Base-by-base conservation (phyloP, 2,888 invertebrate genomes). In the Tachina fera region DNA sequence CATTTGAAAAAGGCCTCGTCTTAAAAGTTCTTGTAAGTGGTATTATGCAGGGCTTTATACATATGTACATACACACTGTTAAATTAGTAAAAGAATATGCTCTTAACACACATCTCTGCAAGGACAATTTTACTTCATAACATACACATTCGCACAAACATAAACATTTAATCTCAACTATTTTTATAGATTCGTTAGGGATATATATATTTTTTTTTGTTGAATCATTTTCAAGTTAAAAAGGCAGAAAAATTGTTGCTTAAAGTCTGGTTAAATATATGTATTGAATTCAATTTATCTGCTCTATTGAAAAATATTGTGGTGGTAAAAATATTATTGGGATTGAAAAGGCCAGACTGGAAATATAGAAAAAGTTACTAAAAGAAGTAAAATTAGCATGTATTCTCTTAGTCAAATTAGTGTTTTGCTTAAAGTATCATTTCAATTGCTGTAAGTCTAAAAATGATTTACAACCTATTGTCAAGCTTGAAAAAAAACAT, bases 401-500 rank as follows among this genome's bases (percentile, higher is more conserved):
- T 4, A 31, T 31, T 31, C 5, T 22, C 19, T 22, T 19, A 45
- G 14, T 22, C 11, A 51, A 68, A 51, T 68, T 51, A 68, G 10
- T 67, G 14, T 47, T 31, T 19, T 47, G n/a, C 9, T 39, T 49
- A 9, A n/a, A 31, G 31, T 67, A 49, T 67, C 10, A 10, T 11
- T 47, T 60, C 3, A 11, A 43, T 47, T 47, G 22, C 67, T 13
- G 68, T 31, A 6, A 31, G 49, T 47, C 16, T 49, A 13, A 56
- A 58, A 75, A 76, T 67, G 74, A 84, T 45, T 84, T 84, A 74
- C 80, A 47, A 19, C n/a, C 74, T 76, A 80, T 84, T 80, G 80
- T 84, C 80, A n/a, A 84, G 67, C 71, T 58, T 67, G 6, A 6
- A 76, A 51, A 80, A 70, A 78, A 81, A 56, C 74, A 56, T 84